Evolutionary conservation across 2,113 vertebrate genomes (phyloP).

Genomic region (Albula goreensis): DNA sequence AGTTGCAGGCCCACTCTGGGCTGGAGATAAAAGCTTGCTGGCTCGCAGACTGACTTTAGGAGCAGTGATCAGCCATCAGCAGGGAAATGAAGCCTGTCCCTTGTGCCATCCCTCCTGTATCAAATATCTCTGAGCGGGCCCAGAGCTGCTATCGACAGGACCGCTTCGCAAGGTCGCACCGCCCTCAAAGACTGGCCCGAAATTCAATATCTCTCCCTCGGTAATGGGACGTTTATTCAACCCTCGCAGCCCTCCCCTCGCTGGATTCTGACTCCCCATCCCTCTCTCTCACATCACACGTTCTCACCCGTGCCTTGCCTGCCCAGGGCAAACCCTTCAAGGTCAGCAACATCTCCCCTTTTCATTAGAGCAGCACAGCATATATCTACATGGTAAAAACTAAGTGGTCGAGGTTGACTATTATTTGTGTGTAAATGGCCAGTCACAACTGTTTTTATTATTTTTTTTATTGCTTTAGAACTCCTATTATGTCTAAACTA

Average conservation of each 20-base stretch:
- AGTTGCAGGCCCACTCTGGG: slow-evolving; percentile 49
- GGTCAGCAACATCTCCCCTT: too few relatives aligned
- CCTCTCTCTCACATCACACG: slow-evolving; percentile 10
- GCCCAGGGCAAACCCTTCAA: too few relatives aligned
- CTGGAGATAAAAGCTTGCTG: slow-evolving; percentile 60
- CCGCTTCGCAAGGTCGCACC: neutral
- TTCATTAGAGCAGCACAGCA: too few relatives aligned
- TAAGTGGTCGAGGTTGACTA: too few relatives aligned
- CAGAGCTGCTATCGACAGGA: neutral
- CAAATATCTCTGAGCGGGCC: slow-evolving; percentile 9
- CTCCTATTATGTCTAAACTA: too few relatives aligned
- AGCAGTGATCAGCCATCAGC: slow-evolving; percentile 41
- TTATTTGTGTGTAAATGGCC: too few relatives aligned
- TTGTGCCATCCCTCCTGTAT: slow-evolving; percentile 26
- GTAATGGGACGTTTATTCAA: slow-evolving; percentile 27
- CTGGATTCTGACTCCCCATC: slow-evolving; percentile 34
- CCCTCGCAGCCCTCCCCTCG: slow-evolving; percentile 34
- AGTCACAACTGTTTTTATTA: too few relatives aligned
- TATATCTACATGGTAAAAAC: too few relatives aligned
- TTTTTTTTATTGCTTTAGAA: too few relatives aligned
- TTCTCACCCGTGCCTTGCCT: neutral
- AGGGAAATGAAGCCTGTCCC: slow-evolving; percentile 47
- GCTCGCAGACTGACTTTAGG: slow-evolving; percentile 46
- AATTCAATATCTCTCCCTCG: neutral
- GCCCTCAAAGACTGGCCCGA: neutral